A percentile compares a stretch with the other conserved stretches of the same genome.
These are phyloP conservation scores for Cepphus grylle DNA, from an alignment of 2,113 vertebrate species.

Conservation along the genomic window DNA sequence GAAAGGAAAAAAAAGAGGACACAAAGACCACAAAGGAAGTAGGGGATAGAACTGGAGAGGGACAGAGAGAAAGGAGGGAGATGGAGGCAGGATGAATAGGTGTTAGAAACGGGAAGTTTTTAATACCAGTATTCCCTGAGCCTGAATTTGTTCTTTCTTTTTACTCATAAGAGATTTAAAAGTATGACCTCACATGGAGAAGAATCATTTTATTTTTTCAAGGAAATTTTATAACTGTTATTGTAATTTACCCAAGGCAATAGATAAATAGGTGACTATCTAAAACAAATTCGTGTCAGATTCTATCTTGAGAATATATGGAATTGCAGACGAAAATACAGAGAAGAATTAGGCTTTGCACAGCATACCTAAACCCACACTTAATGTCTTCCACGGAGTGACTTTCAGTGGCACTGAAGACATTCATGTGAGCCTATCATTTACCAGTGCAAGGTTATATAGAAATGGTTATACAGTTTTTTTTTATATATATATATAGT, in stretches of 20 bases:
- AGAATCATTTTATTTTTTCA: not conserved
- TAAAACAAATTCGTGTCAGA: not conserved
- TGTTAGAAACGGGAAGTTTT: not conserved
- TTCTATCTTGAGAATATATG: not conserved
- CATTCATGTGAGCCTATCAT: not conserved
- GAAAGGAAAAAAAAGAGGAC: not conserved
- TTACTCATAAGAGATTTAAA: not conserved
- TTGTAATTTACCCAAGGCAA: not conserved
- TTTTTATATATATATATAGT: too few species aligned
- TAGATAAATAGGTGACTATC: not conserved
- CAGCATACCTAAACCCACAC: not conserved
- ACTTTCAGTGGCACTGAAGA: not conserved
- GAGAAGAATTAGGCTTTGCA: not conserved
- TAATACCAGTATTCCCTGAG: not conserved
- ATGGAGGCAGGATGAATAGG: rapidly evolving
- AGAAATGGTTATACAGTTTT: not conserved
- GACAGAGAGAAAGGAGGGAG: not conserved
- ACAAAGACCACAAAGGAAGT: not conserved
- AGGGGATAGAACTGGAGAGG: not conserved
- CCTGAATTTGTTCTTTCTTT: not conserved
- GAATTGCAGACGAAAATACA: not conserved
- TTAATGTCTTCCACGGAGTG: not conserved
- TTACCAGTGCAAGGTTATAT: not conserved
- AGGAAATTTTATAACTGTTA: not conserved
- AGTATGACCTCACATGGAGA: not conserved